Evolutionary conservation across 2,888 invertebrate species (phyloP), one percentile per base, ranked within the genome.

Genomic region (Andrena marginata): DNA sequence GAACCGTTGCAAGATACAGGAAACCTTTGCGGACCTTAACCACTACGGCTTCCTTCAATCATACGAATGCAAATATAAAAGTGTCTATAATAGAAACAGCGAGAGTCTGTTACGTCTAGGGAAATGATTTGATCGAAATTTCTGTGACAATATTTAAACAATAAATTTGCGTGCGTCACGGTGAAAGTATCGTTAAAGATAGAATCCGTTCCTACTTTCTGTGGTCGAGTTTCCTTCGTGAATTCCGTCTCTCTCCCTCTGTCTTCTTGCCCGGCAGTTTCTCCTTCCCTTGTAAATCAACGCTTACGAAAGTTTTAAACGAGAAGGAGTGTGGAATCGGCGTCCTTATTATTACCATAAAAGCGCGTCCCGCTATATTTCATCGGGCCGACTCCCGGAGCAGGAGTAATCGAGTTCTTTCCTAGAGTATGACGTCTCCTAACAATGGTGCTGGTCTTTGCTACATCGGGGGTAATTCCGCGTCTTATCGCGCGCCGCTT

Each of bases 361-460:
- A 72, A 69, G 54, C 77, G 33, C 4, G 49, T 31, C 54, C 63
- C n/a, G 35, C 60, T 54, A 77, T 82, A 81, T 79, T 78, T 80
- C 71, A 70, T 77, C 70, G 33, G 33, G 51, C 26, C 23, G 29
- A 42, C 54, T 35, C 65, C 29, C 29, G 65, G 33, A 70, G 51
- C 68, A 54, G 75, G 63, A 69, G 70, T 81, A 87, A 87, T 80
- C 73, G 62, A 74, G 75, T 80, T 82, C 63, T 80, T 80, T 77
- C 65, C 64, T 59, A 23, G 63, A 74, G 63, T 60, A 77, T 77
- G 82, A 85, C 56, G 64, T 78, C 56, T 64, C 56, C 26, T 48
- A 70, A 75, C 79, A 63, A 82, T 69, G 73, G 74, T 42, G 54
- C 73, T 8, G 60, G 75, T 83, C 75, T 59, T 77, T 67, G 54